Evolutionary conservation across 2,888 invertebrate genomes (phyloP), one percentile per base, ranked within the genome.

Genomic region (Tiliacea citrago): DNA sequence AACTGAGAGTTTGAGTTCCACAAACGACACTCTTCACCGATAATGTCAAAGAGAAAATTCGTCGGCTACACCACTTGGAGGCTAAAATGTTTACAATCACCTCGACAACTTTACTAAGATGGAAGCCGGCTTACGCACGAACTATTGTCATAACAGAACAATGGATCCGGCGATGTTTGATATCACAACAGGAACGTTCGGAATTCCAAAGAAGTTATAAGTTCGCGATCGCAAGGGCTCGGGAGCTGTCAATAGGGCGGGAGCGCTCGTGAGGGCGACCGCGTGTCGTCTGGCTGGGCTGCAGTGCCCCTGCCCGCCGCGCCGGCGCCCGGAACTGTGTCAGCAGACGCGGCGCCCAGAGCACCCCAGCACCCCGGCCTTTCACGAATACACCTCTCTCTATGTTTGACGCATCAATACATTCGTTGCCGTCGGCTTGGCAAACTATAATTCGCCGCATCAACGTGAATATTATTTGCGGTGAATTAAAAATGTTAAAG

Each of bases 321-420:
- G 96, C 96, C 96, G 96, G 96, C 96, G 96, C 95, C 95, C 92
- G 92, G 93, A 96, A 94, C 94, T 95, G 93, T 96, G 96, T 96
- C 96, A 95, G 92, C 91, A 92, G 91, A 91, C 93, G 92, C 92
- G 92, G 94, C 92, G 93, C 94, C 93, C 92, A 90, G 90, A 92
- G 91, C 92, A 91, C 90, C 92, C 91, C 88, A 85, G 87, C 79
- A 88, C 91, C 92, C 93, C 93, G 91, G 92, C 92, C 91, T 94
- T 92, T 92, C 93, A 91, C 91, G 91, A 91, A 92, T 92, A 94
- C 94, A 92, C 93, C 92, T 92, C 91, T 88, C 91, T 89, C 89
- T 88, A 88, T 88, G 91, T 90, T 91, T 89, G 90, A 92, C 93
- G 93, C 94, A 93, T 94, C 93, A 93, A 94, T 94, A 94, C 92